phyloP scores from a whole-genome alignment of 1,140 invertebrate genomes.

The Eupeodes corollae region DNA sequence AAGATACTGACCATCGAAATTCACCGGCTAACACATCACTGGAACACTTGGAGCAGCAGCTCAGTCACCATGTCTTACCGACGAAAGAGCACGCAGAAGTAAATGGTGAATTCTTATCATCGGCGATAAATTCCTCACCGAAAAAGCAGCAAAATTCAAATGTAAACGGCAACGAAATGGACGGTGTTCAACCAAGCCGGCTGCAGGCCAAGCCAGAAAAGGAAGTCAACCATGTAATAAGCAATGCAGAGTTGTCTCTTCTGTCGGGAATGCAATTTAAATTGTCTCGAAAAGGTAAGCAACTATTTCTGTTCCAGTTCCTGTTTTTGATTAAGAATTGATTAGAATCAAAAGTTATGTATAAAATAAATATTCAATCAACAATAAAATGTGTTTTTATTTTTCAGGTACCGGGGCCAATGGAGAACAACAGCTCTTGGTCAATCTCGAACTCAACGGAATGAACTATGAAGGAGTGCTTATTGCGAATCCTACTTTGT shows the following conservation, averaged over 20 bases:
- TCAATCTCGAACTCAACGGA: slow-evolving; percentile 94
- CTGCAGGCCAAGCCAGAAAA: slow-evolving; percentile 19
- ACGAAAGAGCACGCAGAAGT: too few species aligned
- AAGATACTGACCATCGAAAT: too few species aligned
- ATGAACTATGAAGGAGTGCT: slow-evolving; percentile 79
- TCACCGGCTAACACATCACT: too few species aligned
- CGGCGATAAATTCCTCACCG: background rate
- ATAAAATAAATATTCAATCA: background rate
- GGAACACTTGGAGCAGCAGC: too few species aligned
- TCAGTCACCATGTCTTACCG: too few species aligned
- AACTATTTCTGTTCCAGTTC: background rate
- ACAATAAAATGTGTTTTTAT: slow-evolving; percentile 3
- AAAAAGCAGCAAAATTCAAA: slow-evolving; percentile 22
- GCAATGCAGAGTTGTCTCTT: slow-evolving; percentile 20
- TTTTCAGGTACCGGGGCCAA: slow-evolving; percentile 53
- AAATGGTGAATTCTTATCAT: too few species aligned
- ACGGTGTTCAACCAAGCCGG: background rate
- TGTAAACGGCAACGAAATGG: background rate
- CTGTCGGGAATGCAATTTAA: slow-evolving; percentile 68
- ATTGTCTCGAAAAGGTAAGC: slow-evolving; percentile 74
- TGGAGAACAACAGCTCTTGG: slow-evolving; percentile 77
- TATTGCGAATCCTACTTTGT: slow-evolving; percentile 53
- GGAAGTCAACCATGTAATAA: slow-evolving; percentile 13
- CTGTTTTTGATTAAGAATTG: background rate
- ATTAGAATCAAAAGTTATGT: background rate